Conservation (phyloP, 2,888 invertebrate genomes). For the Trisateles emortualis region DNA sequence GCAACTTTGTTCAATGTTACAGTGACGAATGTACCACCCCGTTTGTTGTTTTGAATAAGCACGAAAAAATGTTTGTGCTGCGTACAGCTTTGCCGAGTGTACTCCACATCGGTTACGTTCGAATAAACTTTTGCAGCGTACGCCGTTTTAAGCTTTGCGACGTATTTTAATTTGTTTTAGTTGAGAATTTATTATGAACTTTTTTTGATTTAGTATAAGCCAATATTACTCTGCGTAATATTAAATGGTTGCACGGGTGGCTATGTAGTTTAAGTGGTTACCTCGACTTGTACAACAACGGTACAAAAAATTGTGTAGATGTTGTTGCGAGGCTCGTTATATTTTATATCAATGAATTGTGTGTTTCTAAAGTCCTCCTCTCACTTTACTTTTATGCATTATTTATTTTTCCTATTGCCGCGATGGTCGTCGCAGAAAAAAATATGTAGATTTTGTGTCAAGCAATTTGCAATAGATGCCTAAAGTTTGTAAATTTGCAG, state of each 20-base stretch:
- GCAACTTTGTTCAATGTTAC: constrained; percentile 60
- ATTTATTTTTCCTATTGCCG: no score
- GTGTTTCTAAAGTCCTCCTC: no score
- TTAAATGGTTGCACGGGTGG: not conserved
- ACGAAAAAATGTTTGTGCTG: constrained; percentile 45
- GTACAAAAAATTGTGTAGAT: no score
- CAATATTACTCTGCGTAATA: constrained; percentile 6
- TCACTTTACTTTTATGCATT: no score
- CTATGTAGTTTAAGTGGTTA: no score
- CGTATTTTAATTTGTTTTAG: constrained; percentile 50
- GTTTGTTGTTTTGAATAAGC: constrained; percentile 49
- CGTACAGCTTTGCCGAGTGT: constrained; percentile 27
- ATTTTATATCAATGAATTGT: no score
- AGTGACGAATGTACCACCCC: constrained; percentile 52
- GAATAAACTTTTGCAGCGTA: constrained; percentile 42
- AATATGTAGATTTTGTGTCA: no score
- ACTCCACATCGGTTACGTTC: constrained; percentile 42
- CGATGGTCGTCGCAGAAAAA: no score
- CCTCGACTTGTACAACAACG: no score
- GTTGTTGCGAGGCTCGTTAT: no score
- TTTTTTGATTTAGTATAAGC: constrained; percentile 41
- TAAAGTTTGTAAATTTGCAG: no score
- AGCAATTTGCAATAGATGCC: no score
- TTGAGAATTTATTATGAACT: constrained; percentile 42
- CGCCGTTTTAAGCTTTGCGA: constrained; percentile 39